These are phyloP conservation scores for Rhorus exstirpatorius DNA, from an alignment of 2,888 invertebrate species.

Conservation along the genomic window DNA sequence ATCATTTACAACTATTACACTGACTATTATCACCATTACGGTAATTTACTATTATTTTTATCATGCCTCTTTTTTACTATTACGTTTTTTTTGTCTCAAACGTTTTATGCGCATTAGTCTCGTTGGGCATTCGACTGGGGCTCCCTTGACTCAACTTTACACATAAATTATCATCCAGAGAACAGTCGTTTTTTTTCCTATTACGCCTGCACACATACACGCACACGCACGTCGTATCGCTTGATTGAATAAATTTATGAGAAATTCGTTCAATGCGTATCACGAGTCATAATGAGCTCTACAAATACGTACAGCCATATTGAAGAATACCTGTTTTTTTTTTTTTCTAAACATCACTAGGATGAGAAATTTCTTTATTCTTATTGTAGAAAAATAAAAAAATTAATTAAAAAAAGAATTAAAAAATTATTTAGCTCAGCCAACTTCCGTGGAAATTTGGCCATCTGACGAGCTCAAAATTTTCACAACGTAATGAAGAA, in stretches of 20 bases:
- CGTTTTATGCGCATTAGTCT: too few relatives aligned
- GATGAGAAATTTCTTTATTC: not conserved
- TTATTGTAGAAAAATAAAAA: not conserved
- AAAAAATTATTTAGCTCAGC: conserved; percentile 36
- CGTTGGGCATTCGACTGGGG: too few relatives aligned
- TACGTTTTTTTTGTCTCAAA: too few relatives aligned
- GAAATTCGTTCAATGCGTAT: conserved; percentile 37
- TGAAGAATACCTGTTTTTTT: not conserved
- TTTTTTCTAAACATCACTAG: not conserved
- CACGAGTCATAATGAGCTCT: not conserved
- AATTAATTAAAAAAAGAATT: conserved; percentile 4
- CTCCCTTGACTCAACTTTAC: too few relatives aligned
- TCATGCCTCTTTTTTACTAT: too few relatives aligned
- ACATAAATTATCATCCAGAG: too few relatives aligned
- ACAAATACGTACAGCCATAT: not conserved
- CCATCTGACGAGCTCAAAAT: conserved; percentile 78
- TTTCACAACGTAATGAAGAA: conserved; percentile 81
- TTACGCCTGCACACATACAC: too few relatives aligned
- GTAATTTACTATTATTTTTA: too few relatives aligned
- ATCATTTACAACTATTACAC: too few relatives aligned
- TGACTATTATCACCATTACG: too few relatives aligned
- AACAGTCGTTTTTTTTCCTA: too few relatives aligned
- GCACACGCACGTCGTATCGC: too few relatives aligned
- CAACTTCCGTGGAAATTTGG: conserved; percentile 68
- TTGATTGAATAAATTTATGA: conserved; percentile 43